Base-by-base conservation (phyloP, 2,797 vertebrate genomes). In the Luscinia megarhynchos region DNA sequence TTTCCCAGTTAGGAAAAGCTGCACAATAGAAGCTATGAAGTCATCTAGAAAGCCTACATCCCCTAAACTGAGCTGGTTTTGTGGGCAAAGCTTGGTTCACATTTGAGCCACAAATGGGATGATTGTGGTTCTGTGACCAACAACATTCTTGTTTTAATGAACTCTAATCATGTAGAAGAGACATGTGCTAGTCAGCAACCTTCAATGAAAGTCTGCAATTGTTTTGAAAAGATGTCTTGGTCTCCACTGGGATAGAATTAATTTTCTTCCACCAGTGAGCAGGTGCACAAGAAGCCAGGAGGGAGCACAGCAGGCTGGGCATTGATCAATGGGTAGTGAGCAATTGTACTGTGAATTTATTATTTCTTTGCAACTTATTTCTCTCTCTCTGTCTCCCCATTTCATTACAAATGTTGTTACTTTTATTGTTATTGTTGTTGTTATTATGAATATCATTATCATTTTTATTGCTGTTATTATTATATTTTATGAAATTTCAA, bases 151-250 rank as follows among this genome's bases (percentile, higher is more conserved):
- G 22, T 24, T 21, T 58, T 54, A 54, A 50, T 18, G 18, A 75
- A 48, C 4, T 50, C 30, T 68, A 36, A 51, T 32, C 3, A 5
- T 12, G 8, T 38, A 27, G n/a, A 75, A 75, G 54, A 83, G 16
- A 55, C 0, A 0, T 14, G 11, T 84, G 34, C 18, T 66, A 62
- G 23, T 4, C 16, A 77, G 29, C 1, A 84, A 46, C 6, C 6
- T 63, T 67, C 45, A 87, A 0, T 53, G 38, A 76, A 38, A 0
- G 5, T 27, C 24, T 68, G 7, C 7, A 41, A 40, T 21, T 46
- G 4, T 58, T 93, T 70, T 76, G 24, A 82, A 85, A 67, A 38
- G 5, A 30, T 11, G 5, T 62, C 10, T 38, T 45, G 6, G 8
- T 57, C 76, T 69, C 24, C 46, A 34, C 7, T 45, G 32, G 14